These are phyloP conservation scores for Acrobasis consociella DNA, from an alignment of 2,888 invertebrate genomes.

Conservation along the genomic window DNA sequence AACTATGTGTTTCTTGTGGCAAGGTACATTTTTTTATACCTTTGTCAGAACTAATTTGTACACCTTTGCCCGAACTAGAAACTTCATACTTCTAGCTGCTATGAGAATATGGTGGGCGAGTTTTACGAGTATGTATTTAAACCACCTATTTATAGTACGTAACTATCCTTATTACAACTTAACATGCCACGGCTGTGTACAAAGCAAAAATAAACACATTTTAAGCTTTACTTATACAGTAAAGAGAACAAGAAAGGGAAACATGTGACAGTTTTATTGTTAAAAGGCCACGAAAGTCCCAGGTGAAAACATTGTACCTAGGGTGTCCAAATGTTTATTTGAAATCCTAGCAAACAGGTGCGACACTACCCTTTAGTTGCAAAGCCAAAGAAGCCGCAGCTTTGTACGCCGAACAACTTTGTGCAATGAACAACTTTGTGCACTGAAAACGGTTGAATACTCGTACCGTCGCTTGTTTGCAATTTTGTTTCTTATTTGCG, in stretches of 20 bases:
- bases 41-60: too few species aligned
- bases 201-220: neutral
- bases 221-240: neutral
- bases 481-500: neutral
- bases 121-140: too few species aligned
- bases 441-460: constrained; percentile 11
- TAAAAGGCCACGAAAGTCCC: neutral
- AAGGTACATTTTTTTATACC: too few species aligned
- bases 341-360: constrained; percentile 1
- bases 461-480: neutral
- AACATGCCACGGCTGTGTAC: neutral
- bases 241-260: neutral
- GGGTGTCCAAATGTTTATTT: constrained; percentile 8
- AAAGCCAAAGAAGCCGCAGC: constrained; percentile 28
- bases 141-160: too few species aligned
- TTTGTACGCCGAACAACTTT: constrained; percentile 21
- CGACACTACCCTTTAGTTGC: neutral
- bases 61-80: too few species aligned
- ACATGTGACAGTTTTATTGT: constrained; percentile 5
- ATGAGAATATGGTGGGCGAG: too few species aligned
- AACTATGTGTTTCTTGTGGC: too few species aligned
- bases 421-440: constrained; percentile 30
- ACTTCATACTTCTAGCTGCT: too few species aligned
- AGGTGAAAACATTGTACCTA: neutral
- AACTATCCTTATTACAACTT: too few species aligned